Evolutionary conservation across 1,140 invertebrate species (phyloP), one percentile per base, ranked within the genome.

Genomic region (Glomeris maerens): DNA sequence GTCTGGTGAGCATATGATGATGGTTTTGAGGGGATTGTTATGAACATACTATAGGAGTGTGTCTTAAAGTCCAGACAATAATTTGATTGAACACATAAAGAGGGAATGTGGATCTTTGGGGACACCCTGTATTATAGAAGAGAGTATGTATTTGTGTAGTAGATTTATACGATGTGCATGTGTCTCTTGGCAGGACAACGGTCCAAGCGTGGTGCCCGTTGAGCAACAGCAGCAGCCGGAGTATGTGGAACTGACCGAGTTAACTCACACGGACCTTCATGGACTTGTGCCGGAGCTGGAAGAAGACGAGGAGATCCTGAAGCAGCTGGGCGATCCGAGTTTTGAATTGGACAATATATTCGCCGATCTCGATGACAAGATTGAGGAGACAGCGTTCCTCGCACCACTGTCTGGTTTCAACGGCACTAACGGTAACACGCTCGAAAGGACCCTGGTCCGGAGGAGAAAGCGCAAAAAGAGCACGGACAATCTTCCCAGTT

Each of bases 1-100:
- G 85, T 70, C 77, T 89, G 75, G 85, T 85, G 69, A 71, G 71
- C 70, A n/a, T n/a, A n/a, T n/a, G n/a, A n/a, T n/a, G n/a, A n/a
- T n/a, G n/a, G n/a, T n/a, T n/a, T n/a, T n/a, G n/a, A n/a, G n/a
- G n/a, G n/a, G n/a, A n/a, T n/a, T n/a, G n/a, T n/a, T n/a, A n/a
- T n/a, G n/a, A n/a, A n/a, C n/a, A n/a, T n/a, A n/a, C n/a, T n/a
- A n/a, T n/a, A n/a, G n/a, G n/a, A n/a, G n/a, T n/a, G n/a, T n/a
- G n/a, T n/a, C n/a, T n/a, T n/a, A n/a, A n/a, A n/a, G n/a, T n/a
- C n/a, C n/a, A n/a, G n/a, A n/a, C n/a, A n/a, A n/a, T n/a, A n/a
- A n/a, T n/a, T n/a, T n/a, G n/a, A n/a, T n/a, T n/a, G n/a, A n/a
- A n/a, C n/a, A n/a, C n/a, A n/a, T n/a, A n/a, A n/a, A n/a, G n/a